Conservation (phyloP, 2,888 invertebrate species). For the Ormyrus rosae region DNA sequence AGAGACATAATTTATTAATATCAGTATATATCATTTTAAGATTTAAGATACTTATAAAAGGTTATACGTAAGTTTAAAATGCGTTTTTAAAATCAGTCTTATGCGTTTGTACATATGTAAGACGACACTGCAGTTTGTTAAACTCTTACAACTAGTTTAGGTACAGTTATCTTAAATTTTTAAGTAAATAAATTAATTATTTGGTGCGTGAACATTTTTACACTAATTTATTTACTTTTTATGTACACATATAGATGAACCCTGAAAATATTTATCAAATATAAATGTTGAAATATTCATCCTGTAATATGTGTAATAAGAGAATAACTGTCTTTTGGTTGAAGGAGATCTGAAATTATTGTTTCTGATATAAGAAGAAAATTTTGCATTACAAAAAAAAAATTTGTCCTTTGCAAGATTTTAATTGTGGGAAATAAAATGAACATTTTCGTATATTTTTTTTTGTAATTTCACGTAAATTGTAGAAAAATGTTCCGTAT, state of each 20-base stretch:
- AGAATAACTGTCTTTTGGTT: neutral
- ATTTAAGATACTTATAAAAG: neutral
- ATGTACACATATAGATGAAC: no score
- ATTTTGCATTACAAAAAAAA: no score
- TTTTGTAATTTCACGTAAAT: neutral
- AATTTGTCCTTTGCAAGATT: no score
- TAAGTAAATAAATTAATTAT: neutral
- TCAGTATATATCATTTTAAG: neutral
- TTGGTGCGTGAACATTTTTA: neutral
- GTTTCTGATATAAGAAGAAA: no score
- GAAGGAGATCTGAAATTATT: neutral
- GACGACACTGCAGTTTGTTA: neutral
- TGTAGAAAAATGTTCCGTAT: slow-evolving; percentile 18
- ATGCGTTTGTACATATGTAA: slow-evolving; percentile 28
- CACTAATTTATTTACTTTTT: neutral
- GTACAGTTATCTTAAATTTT: neutral
- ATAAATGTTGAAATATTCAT: no score
- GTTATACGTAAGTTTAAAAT: neutral
- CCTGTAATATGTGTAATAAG: neutral
- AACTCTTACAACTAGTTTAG: neutral
- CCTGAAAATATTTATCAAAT: no score
- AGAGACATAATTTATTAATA: neutral
- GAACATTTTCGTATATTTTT: no score
- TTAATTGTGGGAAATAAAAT: no score
- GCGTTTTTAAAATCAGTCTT: neutral